Conservation (phyloP, 2,888 invertebrate species). For the Coelinius sp. region DNA sequence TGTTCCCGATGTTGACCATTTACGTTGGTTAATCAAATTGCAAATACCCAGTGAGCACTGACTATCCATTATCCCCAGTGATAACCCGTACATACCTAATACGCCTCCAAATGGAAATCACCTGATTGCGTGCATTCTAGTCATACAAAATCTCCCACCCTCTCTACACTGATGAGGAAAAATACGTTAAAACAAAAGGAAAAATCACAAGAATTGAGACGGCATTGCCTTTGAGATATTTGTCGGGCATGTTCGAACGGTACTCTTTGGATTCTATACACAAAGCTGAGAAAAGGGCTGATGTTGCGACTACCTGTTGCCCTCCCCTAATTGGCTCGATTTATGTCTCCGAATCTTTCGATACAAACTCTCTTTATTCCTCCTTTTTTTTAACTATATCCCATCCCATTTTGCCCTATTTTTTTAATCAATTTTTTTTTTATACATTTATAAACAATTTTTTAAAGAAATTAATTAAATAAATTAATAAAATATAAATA, state of each 20-base stretch:
- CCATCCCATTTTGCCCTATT: background rate
- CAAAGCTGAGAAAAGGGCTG: constrained; percentile 35
- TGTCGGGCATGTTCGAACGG: background rate
- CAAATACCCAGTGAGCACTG: background rate
- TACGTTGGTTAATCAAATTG: constrained; percentile 50
- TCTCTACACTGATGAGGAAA: background rate
- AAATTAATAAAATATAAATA: no score
- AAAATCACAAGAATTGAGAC: background rate
- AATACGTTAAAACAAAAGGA: background rate
- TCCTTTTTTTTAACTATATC: constrained; percentile 36
- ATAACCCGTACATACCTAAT: constrained; percentile 8
- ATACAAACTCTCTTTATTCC: constrained; percentile 46
- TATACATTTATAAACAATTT: no score
- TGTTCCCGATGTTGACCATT: background rate
- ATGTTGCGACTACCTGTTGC: constrained; percentile 59
- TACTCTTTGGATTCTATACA: constrained; percentile 47
- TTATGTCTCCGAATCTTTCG: constrained; percentile 54
- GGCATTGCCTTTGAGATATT: constrained; percentile 9
- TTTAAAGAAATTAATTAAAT: no score
- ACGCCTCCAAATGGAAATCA: background rate
- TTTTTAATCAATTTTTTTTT: no score
- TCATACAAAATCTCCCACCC: no score
- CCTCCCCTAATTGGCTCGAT: constrained; percentile 62
- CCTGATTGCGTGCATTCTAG: background rate
- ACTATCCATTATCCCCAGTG: background rate